A percentile compares a stretch with the other conserved stretches of the same genome.
Conservation (phyloP, 2,113 vertebrate genomes). For the Pitta sordida region DNA sequence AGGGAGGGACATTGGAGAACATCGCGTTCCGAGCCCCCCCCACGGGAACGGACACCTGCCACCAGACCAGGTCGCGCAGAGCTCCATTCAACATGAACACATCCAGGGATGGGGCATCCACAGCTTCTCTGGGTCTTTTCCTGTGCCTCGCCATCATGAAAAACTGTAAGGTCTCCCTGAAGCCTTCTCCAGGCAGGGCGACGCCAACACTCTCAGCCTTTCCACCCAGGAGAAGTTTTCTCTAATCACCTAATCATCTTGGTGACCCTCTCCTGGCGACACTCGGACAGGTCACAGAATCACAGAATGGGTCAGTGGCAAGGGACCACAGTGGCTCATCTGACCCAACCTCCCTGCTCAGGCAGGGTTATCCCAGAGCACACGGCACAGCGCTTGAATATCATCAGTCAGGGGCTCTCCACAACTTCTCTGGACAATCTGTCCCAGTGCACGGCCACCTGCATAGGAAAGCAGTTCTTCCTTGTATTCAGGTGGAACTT, state of each 20-base stretch:
- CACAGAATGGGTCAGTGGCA: neutral
- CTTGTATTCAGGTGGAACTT: neutral
- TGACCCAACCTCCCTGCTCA: neutral
- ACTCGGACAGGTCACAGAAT: neutral
- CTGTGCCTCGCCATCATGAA: neutral
- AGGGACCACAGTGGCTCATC: neutral
- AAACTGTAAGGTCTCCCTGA: neutral
- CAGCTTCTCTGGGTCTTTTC: neutral
- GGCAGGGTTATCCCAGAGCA: neutral
- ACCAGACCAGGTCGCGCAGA: fast-evolving
- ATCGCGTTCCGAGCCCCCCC: fast-evolving
- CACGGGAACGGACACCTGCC: fast-evolving
- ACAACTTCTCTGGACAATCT: neutral
- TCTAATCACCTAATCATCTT: no score
- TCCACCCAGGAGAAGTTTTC: neutral
- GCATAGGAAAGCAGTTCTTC: neutral
- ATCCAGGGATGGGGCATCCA: no score
- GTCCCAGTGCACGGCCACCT: neutral
- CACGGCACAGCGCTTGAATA: neutral
- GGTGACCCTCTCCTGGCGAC: neutral
- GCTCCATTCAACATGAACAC: fast-evolving
- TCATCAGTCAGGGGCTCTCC: neutral
- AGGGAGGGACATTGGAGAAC: neutral
- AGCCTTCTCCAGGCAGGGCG: neutral
- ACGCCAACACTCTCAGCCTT: neutral